A percentile compares a stretch with the other conserved stretches of the same genome.
These are phyloP conservation scores for Macheiramphus alcinus DNA, from an alignment of 2,113 vertebrate species.

Conservation along the genomic window DNA sequence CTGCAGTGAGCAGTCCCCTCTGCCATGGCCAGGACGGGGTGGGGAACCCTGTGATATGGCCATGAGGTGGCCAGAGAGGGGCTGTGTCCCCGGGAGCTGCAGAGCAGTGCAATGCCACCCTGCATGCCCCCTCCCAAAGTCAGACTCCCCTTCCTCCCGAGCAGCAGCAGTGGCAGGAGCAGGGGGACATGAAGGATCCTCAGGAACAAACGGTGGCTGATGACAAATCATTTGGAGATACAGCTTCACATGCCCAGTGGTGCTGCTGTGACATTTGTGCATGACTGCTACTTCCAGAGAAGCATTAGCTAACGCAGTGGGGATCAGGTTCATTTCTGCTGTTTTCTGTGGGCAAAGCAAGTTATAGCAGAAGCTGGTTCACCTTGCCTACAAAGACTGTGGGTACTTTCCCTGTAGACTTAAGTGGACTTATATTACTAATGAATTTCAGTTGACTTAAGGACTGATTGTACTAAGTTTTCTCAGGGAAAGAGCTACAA, in stretches of 20 bases:
- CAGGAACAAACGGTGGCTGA: background rate
- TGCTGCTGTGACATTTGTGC: background rate
- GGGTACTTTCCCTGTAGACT: background rate
- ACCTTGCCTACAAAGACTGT: background rate
- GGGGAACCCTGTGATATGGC: background rate
- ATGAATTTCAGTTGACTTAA: background rate
- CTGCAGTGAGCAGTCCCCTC: background rate
- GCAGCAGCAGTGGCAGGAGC: background rate
- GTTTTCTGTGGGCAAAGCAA: background rate
- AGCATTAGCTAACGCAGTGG: rapidly evolving
- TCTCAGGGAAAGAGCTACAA: background rate
- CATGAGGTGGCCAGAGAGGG: rapidly evolving
- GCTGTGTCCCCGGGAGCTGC: rapidly evolving
- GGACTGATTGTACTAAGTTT: background rate
- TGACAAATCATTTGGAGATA: background rate
- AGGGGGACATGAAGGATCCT: rapidly evolving
- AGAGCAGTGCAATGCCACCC: background rate
- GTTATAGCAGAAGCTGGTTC: background rate
- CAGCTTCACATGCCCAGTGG: background rate
- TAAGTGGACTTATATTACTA: background rate
- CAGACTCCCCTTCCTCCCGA: rapidly evolving
- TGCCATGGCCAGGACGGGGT: rapidly evolving
- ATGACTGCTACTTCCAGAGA: background rate
- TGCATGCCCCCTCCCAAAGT: rapidly evolving
- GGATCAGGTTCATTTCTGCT: background rate